These are phyloP conservation scores for Oryzias celebensis DNA, from an alignment of 2,113 vertebrate species.

Conservation along the genomic window DNA sequence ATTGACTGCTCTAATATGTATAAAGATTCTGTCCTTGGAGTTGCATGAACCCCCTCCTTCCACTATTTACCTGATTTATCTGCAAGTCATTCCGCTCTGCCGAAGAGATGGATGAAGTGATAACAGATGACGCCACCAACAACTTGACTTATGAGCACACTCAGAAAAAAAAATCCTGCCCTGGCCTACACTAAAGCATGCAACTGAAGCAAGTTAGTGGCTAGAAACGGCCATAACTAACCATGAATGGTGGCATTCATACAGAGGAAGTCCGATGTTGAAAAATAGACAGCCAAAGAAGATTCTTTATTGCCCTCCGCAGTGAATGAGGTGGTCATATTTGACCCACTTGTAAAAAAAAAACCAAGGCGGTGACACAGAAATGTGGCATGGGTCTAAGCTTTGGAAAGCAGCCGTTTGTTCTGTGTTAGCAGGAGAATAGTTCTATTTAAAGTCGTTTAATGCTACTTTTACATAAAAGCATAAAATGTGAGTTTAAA, in stretches of 20 bases:
- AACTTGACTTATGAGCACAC: constrained; percentile 59
- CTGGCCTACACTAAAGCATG: constrained; percentile 31
- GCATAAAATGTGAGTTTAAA: no score
- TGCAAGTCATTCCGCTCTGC: constrained; percentile 62
- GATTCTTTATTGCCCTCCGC: constrained; percentile 36
- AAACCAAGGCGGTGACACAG: constrained; percentile 49
- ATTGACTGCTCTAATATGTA: no score
- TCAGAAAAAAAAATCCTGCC: constrained; percentile 55
- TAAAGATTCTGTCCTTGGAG: constrained; percentile 72
- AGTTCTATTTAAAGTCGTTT: constrained; percentile 9
- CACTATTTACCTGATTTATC: constrained; percentile 56
- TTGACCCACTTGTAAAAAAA: constrained; percentile 46
- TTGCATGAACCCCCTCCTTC: constrained; percentile 35
- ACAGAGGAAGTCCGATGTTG: constrained; percentile 23
- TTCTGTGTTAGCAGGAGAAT: constrained; percentile 36
- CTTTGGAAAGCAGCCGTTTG: constrained; percentile 13
- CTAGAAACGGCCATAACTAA: constrained; percentile 47
- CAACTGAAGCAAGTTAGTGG: constrained; percentile 26
- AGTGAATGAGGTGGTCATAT: constrained; percentile 46
- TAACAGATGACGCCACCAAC: constrained; percentile 53
- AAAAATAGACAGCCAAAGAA: constrained; percentile 20
- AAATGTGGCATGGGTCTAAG: constrained; percentile 38
- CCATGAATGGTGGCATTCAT: constrained; percentile 33
- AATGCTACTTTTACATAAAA: no score
- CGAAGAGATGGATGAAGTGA: constrained; percentile 66